Evolutionary conservation across 2,888 invertebrate species (phyloP).

Genomic region (Siphlonurus alternatus): DNA sequence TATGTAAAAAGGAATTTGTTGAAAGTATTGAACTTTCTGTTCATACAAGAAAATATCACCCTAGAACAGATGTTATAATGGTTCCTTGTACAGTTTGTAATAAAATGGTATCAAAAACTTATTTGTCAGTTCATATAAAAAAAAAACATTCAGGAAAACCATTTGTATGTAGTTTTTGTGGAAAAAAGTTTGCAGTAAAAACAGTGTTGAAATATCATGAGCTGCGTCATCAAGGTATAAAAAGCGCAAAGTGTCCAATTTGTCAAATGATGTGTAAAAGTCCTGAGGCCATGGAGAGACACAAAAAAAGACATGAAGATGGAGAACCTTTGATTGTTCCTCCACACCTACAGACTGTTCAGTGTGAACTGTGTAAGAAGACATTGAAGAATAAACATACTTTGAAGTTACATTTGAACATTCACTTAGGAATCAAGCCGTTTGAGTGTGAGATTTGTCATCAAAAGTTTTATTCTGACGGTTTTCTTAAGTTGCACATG

Average conservation of each 20-base stretch:
- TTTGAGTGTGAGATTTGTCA: not conserved
- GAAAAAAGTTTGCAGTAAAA: not conserved
- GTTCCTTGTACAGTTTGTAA: not conserved
- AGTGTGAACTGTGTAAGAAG: not conserved
- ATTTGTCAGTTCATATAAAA: not conserved
- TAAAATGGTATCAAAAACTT: not conserved
- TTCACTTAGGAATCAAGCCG: not conserved
- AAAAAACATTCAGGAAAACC: too few relatives aligned
- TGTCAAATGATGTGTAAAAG: not conserved
- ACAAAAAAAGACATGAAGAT: not conserved
- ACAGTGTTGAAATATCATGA: not conserved
- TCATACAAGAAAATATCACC: not conserved
- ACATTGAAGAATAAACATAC: not conserved
- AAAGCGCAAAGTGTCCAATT: not conserved
- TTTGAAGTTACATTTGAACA: not conserved
- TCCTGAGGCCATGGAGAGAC: not conserved
- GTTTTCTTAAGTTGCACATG: not conserved
- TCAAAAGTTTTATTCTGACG: not conserved
- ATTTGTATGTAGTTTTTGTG: not conserved
- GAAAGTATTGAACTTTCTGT: not conserved
- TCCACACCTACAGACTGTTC: not conserved
- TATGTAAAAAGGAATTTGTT: not conserved
- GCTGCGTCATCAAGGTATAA: not conserved
- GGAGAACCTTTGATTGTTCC: not conserved
- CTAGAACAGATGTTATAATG: not conserved